These are phyloP conservation scores for Centrocercus urophasianus DNA, from an alignment of 2,113 vertebrate genomes.

Conservation along the genomic window DNA sequence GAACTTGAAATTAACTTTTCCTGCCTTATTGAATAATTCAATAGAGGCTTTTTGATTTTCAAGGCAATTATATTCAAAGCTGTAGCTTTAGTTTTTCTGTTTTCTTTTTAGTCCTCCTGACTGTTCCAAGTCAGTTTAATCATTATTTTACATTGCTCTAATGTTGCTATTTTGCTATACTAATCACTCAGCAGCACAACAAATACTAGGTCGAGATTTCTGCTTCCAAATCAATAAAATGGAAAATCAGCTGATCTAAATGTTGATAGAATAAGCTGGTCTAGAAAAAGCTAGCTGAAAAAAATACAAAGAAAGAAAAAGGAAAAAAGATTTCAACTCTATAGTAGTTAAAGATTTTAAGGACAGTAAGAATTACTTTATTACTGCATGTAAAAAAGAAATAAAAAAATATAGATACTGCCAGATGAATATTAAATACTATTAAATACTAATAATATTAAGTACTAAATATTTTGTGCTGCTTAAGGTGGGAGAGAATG, in stretches of 20 bases:
- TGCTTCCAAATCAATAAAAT: neutral
- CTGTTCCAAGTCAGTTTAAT: neutral
- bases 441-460: no score
- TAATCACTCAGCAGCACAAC: neutral
- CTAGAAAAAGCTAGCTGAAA: neutral
- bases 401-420: neutral
- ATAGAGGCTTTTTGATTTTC: neutral
- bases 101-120: neutral
- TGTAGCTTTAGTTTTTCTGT: neutral
- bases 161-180: neutral
- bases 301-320: neutral
- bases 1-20: neutral
- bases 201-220: neutral
- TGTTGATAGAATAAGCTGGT: neutral
- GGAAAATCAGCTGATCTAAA: neutral
- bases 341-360: neutral
- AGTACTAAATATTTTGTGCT: neutral
- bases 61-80: neutral
- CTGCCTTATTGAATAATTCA: neutral
- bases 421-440: accelerated
- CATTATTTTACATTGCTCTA: neutral
- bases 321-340: neutral
- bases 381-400: neutral
- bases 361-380: neutral
- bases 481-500: neutral